Conservation (phyloP, 2,888 invertebrate species). For the Leucoptera coffeella region DNA sequence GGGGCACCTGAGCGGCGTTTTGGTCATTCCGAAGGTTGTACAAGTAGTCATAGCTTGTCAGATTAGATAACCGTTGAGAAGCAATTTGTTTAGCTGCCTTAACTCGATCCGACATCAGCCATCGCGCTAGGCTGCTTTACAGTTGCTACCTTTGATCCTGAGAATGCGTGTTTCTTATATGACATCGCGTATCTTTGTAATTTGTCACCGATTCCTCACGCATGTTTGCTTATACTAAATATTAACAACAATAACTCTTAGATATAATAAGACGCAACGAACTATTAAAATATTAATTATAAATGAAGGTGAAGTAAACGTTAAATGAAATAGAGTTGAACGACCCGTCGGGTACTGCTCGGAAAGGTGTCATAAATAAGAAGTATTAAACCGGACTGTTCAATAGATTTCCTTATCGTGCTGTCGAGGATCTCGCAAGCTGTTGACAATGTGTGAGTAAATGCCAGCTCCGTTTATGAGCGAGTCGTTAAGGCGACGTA, state of each 20-base stretch:
- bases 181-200: no score
- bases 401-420: constrained; percentile 27
- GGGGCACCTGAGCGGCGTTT: constrained; percentile 27
- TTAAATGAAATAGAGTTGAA: no score
- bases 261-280: no score
- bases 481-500: constrained; percentile 21
- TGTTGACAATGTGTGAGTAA: constrained; percentile 26
- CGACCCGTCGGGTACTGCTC: no score
- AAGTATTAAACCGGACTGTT: constrained; percentile 28
- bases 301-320: no score
- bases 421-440: constrained; percentile 25
- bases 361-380: constrained; percentile 46
- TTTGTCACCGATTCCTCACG: no score
- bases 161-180: no score
- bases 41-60: constrained; percentile 30
- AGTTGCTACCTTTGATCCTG: no score
- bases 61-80: constrained; percentile 24
- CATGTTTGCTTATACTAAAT: no score
- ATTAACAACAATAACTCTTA: no score
- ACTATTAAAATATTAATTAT: no score
- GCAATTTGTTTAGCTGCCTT: constrained; percentile 19
- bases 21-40: constrained; percentile 28
- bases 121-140: constrained; percentile 7
- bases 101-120: constrained; percentile 12
- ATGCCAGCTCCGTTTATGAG: constrained; percentile 27